Percentiles rank a stretch among this genome's conserved stretches.
Conservation (phyloP, 2,888 invertebrate species). For the Nomada lathburiana region DNA sequence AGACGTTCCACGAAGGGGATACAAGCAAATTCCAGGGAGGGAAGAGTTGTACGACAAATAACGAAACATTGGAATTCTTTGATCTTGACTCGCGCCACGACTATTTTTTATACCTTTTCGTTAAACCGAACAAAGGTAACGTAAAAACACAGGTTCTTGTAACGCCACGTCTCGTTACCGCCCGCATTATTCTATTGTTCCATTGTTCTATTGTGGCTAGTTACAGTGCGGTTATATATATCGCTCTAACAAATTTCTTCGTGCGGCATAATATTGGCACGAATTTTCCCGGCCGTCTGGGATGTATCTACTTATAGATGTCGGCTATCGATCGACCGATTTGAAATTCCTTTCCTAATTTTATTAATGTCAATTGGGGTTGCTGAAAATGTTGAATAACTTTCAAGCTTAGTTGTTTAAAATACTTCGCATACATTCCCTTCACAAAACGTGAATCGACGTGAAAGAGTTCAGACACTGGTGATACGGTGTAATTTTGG, state of each 20-base stretch:
- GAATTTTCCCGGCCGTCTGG: conserved; percentile 14
- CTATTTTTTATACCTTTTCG: conserved; percentile 29
- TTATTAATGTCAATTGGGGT: no score
- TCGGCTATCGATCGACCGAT: no score
- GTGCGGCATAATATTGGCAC: conserved; percentile 32
- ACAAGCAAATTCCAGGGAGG: neutral
- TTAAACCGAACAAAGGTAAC: conserved; percentile 11
- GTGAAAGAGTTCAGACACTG: no score
- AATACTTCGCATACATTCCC: no score
- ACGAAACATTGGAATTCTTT: conserved; percentile 40
- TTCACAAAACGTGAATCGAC: no score
- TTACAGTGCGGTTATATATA: conserved; percentile 43
- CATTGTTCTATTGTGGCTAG: conserved; percentile 57
- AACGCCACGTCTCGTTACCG: conserved; percentile 39
- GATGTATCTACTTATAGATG: neutral
- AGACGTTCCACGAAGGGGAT: conserved; percentile 25
- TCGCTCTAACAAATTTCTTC: conserved; percentile 47
- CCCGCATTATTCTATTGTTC: conserved; percentile 55
- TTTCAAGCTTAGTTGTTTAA: no score
- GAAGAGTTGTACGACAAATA: conserved; percentile 32
- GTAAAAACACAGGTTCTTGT: neutral
- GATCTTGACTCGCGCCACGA: conserved; percentile 12
- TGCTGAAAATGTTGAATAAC: no score
- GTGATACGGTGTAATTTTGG: no score
- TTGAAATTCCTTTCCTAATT: no score